Conservation (phyloP, 2,888 invertebrate species). For the Galerucella nymphaeae region DNA sequence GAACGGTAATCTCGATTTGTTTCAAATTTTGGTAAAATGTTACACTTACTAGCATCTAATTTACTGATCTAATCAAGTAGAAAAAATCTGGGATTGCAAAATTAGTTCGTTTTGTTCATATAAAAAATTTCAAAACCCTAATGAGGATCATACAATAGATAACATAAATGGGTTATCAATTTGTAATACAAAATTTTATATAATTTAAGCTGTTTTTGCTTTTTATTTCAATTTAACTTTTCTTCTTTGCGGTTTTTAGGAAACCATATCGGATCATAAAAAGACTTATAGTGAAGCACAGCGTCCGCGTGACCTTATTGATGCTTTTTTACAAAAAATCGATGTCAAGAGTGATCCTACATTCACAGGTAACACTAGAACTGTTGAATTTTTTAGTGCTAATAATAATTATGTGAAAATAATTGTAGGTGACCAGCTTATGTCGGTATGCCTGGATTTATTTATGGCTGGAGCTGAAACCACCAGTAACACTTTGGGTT, state of each 20-base stretch:
- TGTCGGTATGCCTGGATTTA: conserved; percentile 71
- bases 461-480: conserved; percentile 79
- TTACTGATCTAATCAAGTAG: too few relatives aligned
- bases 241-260: conserved; percentile 59
- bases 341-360: conserved; percentile 62
- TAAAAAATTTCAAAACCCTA: too few relatives aligned
- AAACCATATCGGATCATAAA: conserved; percentile 69
- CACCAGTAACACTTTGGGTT: conserved; percentile 73
- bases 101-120: too few relatives aligned
- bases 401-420: too few relatives aligned
- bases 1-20: too few relatives aligned
- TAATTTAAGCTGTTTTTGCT: too few relatives aligned
- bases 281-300: conserved; percentile 62
- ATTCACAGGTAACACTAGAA: conserved; percentile 62
- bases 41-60: too few relatives aligned
- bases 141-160: too few relatives aligned
- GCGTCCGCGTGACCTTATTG: conserved; percentile 73
- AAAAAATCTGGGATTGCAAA: too few relatives aligned
- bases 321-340: conserved; percentile 73
- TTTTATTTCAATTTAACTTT: neutral
- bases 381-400: neutral
- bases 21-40: too few relatives aligned
- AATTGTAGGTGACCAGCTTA: conserved; percentile 60
- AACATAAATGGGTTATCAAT: too few relatives aligned
- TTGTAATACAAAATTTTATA: too few relatives aligned